Percentiles rank a stretch among this genome's conserved stretches.
Conservation (phyloP, 2,113 vertebrate genomes). For the Neogale vison region DNA sequence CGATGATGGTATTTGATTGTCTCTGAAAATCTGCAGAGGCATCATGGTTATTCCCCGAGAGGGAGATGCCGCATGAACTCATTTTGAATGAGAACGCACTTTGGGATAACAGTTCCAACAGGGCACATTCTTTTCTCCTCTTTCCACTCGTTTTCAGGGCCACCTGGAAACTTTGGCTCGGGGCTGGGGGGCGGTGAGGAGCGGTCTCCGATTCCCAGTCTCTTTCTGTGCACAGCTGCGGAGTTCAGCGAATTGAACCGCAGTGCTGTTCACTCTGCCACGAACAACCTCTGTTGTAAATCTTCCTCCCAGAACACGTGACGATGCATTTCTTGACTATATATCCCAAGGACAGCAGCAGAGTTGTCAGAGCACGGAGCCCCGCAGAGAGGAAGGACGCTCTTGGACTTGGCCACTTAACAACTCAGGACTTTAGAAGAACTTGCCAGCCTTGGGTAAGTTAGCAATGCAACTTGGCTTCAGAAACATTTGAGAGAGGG, state of each 20-base stretch:
- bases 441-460: slow-evolving; percentile 65
- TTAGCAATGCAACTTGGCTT: neutral
- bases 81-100: neutral
- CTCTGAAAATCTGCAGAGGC: neutral
- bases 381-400: slow-evolving; percentile 70
- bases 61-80: neutral
- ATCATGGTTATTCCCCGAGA: neutral
- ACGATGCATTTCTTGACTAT: slow-evolving; percentile 86
- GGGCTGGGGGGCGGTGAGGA: slow-evolving; percentile 58
- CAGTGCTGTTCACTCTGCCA: slow-evolving; percentile 81
- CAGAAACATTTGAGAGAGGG: neutral
- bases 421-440: slow-evolving; percentile 42
- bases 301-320: slow-evolving; percentile 87
- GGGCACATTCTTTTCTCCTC: neutral
- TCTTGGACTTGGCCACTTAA: slow-evolving; percentile 60
- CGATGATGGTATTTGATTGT: neutral
- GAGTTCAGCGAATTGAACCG: slow-evolving; percentile 84
- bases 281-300: slow-evolving; percentile 84
- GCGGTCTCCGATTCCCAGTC: slow-evolving; percentile 64
- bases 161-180: slow-evolving; percentile 39
- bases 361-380: slow-evolving; percentile 82
- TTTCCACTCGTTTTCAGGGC: neutral
- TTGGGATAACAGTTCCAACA: neutral
- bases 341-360: slow-evolving; percentile 83
- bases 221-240: slow-evolving; percentile 82